phyloP scores from a whole-genome alignment of 2,797 vertebrate species.

The Nannoperca australis region DNA sequence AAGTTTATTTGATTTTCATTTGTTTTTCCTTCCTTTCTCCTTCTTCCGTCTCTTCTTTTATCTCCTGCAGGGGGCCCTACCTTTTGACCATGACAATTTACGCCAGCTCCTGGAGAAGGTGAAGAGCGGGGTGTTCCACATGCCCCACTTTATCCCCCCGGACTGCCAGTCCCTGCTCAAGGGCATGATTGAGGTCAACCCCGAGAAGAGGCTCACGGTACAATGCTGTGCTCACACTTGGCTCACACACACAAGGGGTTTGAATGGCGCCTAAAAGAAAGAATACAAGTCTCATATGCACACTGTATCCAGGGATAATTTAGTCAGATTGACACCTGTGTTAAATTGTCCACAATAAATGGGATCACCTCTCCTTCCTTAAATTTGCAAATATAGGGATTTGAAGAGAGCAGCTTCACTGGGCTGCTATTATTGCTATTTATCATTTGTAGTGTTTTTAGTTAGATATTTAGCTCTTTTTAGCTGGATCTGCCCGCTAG shows the following conservation, averaged over 20 bases:
- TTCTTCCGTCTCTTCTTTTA: not conserved
- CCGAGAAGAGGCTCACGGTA: conserved; percentile 93
- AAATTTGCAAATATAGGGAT: not conserved
- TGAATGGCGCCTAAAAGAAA: not conserved
- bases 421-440: not conserved
- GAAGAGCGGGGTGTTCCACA: conserved; percentile 94
- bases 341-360: not conserved
- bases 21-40: not conserved
- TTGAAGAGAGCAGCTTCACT: not conserved
- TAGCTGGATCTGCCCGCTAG: not conserved
- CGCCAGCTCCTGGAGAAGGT: conserved; percentile 95
- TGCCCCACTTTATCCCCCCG: conserved; percentile 95
- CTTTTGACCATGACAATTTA: conserved; percentile 94
- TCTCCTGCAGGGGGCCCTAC: conserved; percentile 88
- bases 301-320: not conserved
- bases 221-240: conserved; percentile 43
- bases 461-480: not conserved
- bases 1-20: not conserved
- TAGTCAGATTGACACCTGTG: not conserved
- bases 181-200: conserved; percentile 95
- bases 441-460: not conserved
- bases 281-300: not conserved
- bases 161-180: conserved; percentile 92
- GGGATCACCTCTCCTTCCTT: not conserved
- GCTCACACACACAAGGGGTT: not conserved